Base-by-base conservation (phyloP, 2,888 invertebrate species). In the Sicus ferrugineus region DNA sequence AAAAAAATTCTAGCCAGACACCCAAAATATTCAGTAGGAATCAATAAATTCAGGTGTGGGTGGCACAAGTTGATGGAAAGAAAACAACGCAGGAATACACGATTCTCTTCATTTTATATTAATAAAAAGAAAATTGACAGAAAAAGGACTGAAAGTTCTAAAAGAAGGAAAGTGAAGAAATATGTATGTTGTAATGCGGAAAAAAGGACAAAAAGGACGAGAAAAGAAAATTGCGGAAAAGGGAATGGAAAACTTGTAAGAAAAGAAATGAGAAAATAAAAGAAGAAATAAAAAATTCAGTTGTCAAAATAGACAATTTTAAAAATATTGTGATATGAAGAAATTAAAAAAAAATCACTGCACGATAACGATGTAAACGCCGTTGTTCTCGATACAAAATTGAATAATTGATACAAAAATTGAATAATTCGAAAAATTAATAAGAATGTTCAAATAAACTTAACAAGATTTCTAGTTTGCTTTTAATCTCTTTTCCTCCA, bases 21-120 rank as follows among this genome's bases (percentile, higher is more conserved):
- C 64, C 63, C 46, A 69, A 68, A 52, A 23, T n/a, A 52, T 58
- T n/a, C n/a, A 42, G 42, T n/a, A 14, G 42, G 9, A 42, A 42
- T n/a, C 14, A 42, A 42, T 42, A 23, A 14, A 54, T 26, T 2
- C 16, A 26, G 54, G 21, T 50, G 50, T n/a, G n/a, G n/a, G n/a
- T n/a, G n/a, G n/a, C n/a, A n/a, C n/a, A n/a, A n/a, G n/a, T n/a
- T n/a, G n/a, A n/a, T n/a, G n/a, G n/a, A n/a, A n/a, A n/a, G n/a
- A n/a, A n/a, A n/a, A n/a, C n/a, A n/a, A n/a, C 50, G 19, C 5
- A 50, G 21, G 50, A 54, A 28, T 26, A 54, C 11, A 54, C 21
- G 19, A 28, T 11, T 54, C 28, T n/a, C 21, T 11, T n/a, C n/a
- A n/a, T n/a, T n/a, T n/a, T n/a, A n/a, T n/a, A n/a, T n/a, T n/a